Evolutionary conservation across 1,140 invertebrate species (phyloP).

Genomic region (Diachasmimorpha longicaudata): DNA sequence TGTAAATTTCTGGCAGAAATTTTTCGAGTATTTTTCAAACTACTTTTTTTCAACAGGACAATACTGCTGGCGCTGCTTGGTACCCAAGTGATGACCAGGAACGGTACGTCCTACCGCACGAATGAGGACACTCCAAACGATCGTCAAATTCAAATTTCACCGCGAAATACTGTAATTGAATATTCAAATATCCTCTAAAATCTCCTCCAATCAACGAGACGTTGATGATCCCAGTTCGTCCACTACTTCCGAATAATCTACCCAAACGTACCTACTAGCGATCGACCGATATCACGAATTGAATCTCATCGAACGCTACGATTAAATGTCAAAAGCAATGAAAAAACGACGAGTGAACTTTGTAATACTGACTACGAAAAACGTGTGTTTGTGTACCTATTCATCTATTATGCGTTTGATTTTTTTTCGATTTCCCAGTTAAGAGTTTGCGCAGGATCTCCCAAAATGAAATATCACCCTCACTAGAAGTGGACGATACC

Average conservation of each 20-base stretch:
- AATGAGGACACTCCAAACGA: conserved; percentile 25
- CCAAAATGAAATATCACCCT: no score
- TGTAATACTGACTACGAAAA: not conserved
- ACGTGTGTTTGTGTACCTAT: not conserved
- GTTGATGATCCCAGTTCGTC: not conserved
- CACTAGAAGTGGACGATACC: no score
- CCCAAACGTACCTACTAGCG: not conserved
- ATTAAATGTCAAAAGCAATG: not conserved
- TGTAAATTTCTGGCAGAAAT: no score
- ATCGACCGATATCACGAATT: not conserved
- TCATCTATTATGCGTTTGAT: not conserved
- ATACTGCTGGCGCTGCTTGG: conserved; percentile 57
- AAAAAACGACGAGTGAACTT: not conserved
- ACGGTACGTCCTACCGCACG: conserved; percentile 44
- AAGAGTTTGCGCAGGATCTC: no score
- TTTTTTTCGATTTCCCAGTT: not conserved
- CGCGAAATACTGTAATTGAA: not conserved
- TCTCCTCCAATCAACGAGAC: not conserved
- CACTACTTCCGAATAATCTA: not conserved
- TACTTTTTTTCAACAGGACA: conserved; percentile 37
- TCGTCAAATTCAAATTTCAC: conserved; percentile 5
- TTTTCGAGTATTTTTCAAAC: no score
- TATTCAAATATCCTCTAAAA: not conserved
- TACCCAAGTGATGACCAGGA: conserved; percentile 56
- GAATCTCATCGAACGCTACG: not conserved